phyloP scores from a whole-genome alignment of 2,113 vertebrate species.

The Turdus rufiventris region DNA sequence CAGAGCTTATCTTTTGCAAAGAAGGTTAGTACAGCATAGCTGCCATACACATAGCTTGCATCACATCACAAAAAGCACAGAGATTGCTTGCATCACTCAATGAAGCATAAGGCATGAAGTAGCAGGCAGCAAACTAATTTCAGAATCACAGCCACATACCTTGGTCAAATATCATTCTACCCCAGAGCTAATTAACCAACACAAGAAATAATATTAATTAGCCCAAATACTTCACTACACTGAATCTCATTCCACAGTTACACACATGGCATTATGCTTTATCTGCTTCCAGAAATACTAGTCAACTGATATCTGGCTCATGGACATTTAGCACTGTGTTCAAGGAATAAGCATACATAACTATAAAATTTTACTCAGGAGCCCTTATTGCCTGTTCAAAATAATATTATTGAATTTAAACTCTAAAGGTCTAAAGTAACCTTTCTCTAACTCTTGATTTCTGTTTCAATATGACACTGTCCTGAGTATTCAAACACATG shows the following conservation, averaged over 20 bases:
- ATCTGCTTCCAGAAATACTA: fast-evolving
- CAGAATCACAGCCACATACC: neutral
- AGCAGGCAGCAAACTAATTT: neutral
- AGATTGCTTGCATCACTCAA: neutral
- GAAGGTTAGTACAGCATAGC: neutral
- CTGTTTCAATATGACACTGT: neutral
- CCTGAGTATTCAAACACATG: neutral
- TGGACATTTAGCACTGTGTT: neutral
- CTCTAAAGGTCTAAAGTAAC: neutral
- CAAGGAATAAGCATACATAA: neutral
- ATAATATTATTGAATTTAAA: neutral
- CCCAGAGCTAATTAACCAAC: neutral
- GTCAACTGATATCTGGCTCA: neutral
- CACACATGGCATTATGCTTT: neutral
- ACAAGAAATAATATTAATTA: neutral
- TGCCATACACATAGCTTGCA: neutral
- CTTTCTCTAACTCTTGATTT: neutral
- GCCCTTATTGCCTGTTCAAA: neutral
- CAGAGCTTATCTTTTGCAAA: neutral
- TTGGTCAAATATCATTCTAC: neutral
- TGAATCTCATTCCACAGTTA: neutral
- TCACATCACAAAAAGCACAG: neutral
- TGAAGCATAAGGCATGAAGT: neutral
- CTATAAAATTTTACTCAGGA: neutral
- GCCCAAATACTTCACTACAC: neutral